Percentiles rank a stretch among this genome's conserved stretches.
These are phyloP conservation scores for Caenorhabditis parvicauda DNA, from an alignment of 2,888 invertebrate species.

Conservation along the genomic window DNA sequence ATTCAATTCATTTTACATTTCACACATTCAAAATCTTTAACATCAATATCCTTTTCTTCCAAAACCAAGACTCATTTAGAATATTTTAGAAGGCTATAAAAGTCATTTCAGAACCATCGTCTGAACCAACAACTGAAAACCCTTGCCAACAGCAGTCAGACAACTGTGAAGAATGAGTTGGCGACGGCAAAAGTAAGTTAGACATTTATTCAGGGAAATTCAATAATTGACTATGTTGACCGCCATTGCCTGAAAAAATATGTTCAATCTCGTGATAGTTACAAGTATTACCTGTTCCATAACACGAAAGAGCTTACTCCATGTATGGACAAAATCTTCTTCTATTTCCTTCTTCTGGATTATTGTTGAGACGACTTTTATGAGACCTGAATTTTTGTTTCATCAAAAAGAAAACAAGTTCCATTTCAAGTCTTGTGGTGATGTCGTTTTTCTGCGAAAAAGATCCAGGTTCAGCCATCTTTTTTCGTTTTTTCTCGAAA, in stretches of 20 bases:
- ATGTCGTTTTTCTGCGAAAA: too few species aligned
- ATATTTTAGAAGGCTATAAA: background rate
- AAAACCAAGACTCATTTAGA: too few species aligned
- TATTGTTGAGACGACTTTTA: slow-evolving; percentile 42
- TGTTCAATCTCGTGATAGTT: too few species aligned
- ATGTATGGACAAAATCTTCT: slow-evolving; percentile 44
- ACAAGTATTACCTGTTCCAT: slow-evolving; percentile 49
- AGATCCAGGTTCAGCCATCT: too few species aligned
- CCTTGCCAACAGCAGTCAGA: slow-evolving; percentile 27
- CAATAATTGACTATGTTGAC: slow-evolving; percentile 17
- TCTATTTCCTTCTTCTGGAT: slow-evolving; percentile 23
- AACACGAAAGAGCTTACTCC: slow-evolving; percentile 58
- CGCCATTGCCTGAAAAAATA: slow-evolving; percentile 31
- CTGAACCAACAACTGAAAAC: slow-evolving; percentile 40
- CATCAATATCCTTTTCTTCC: too few species aligned
- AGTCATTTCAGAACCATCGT: slow-evolving; percentile 39
- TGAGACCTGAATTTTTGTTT: slow-evolving; percentile 32
- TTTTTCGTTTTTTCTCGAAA: too few species aligned
- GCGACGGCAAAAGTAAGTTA: slow-evolving; percentile 30
- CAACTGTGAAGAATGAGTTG: slow-evolving; percentile 32
- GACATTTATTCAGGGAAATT: background rate
- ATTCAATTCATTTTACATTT: too few species aligned
- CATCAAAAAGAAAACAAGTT: too few species aligned
- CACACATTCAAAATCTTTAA: too few species aligned
- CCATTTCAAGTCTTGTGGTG: too few species aligned